A percentile compares a stretch with the other conserved stretches of the same genome.
These are phyloP conservation scores for Uromys caudimaculatus DNA, from an alignment of 2,797 vertebrate species.

Conservation along the genomic window DNA sequence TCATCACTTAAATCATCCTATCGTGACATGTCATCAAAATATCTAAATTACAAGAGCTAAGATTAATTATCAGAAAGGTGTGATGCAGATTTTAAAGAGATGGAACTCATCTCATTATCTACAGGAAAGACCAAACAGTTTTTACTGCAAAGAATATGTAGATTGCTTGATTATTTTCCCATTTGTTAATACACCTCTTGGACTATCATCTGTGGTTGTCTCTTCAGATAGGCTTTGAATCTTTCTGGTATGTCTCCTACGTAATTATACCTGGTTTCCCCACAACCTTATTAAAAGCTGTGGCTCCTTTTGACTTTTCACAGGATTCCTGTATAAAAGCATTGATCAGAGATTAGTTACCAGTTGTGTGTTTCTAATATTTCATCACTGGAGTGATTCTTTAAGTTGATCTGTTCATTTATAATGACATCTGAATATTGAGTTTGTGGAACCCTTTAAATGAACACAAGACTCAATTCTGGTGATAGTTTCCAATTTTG, in stretches of 20 bases:
- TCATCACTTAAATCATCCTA: not conserved
- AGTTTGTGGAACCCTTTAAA: slow-evolving; percentile 13
- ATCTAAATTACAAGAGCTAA: not conserved
- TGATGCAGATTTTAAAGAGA: not conserved
- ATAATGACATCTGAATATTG: slow-evolving; percentile 23
- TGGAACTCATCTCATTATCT: not conserved
- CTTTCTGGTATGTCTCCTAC: slow-evolving; percentile 2
- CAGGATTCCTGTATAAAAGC: not conserved
- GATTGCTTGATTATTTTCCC: slow-evolving; percentile 39
- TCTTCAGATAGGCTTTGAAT: slow-evolving; percentile 3
- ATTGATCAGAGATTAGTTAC: not conserved
- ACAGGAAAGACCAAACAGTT: not conserved
- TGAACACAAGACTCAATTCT: slow-evolving; percentile 14
- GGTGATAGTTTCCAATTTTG: slow-evolving; percentile 24
- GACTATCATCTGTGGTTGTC: not conserved
- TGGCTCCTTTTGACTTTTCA: not conserved
- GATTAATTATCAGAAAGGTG: not conserved
- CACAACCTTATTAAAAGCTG: not conserved
- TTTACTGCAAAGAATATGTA: slow-evolving; percentile 4
- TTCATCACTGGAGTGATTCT: not conserved
- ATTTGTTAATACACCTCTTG: not conserved
- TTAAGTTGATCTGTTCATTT: slow-evolving; percentile 1
- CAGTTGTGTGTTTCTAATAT: not conserved
- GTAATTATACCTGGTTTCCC: not conserved
- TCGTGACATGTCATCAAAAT: not conserved